A percentile compares a stretch with the other conserved stretches of the same genome.
These are phyloP conservation scores for Aphidius gifuensis DNA, from an alignment of 1,140 invertebrate genomes.

Conservation along the genomic window DNA sequence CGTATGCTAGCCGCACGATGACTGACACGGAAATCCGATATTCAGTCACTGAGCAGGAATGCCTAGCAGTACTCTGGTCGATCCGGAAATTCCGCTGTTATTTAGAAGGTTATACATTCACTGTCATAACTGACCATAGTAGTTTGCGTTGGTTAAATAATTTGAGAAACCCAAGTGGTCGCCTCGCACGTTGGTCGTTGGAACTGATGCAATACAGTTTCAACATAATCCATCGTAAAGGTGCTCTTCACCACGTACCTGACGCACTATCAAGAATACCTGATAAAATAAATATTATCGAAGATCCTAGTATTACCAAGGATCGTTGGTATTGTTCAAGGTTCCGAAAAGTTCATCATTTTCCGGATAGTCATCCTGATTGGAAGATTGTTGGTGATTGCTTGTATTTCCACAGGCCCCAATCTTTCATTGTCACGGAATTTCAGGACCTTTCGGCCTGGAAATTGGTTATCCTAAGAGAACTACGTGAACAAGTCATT, in stretches of 20 bases:
- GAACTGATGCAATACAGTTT: slow-evolving; percentile 22
- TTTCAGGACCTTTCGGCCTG: slow-evolving; percentile 24
- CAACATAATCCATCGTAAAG: slow-evolving; percentile 30
- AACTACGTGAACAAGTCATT: slow-evolving; percentile 10
- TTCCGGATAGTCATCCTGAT: slow-evolving; percentile 15
- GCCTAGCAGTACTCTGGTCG: background rate
- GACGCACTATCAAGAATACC: slow-evolving; percentile 32
- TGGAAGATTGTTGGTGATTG: slow-evolving; percentile 18
- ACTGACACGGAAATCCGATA: too few relatives aligned
- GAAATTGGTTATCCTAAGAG: slow-evolving; percentile 33
- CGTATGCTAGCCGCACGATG: background rate
- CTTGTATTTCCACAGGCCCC: slow-evolving; percentile 20
- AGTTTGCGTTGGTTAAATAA: slow-evolving; percentile 44
- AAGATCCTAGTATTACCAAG: background rate
- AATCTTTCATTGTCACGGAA: slow-evolving; percentile 3
- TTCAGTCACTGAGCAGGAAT: too few relatives aligned
- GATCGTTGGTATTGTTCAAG: slow-evolving; percentile 24
- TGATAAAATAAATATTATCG: background rate
- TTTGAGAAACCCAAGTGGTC: slow-evolving; percentile 34
- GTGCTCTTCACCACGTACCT: slow-evolving; percentile 32
- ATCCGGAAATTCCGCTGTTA: slow-evolving; percentile 36
- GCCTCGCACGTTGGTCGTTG: slow-evolving; percentile 19
- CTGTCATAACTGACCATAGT: slow-evolving; percentile 47
- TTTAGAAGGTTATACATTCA: slow-evolving; percentile 44
- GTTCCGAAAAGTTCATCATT: slow-evolving; percentile 5